Evolutionary conservation across 2,888 invertebrate genomes (phyloP).

Genomic region (Leptopterna dolabrata): DNA sequence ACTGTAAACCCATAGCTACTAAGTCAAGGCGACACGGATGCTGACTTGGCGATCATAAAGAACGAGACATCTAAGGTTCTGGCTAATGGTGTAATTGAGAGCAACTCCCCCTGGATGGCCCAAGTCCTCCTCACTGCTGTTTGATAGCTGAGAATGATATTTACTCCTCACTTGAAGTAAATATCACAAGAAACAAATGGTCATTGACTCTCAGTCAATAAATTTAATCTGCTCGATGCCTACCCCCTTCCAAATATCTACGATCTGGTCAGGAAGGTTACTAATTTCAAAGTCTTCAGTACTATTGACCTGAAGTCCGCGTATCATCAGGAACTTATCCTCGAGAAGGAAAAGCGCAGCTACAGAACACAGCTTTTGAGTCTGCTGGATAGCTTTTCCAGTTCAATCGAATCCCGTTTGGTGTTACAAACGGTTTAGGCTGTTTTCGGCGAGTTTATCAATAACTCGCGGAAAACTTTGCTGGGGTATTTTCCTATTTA

Average conservation of each 20-base stretch:
- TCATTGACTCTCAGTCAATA: too few relatives aligned
- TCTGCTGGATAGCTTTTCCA: conserved; percentile 16
- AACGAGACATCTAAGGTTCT: too few relatives aligned
- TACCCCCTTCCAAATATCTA: conserved; percentile 15
- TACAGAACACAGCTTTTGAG: conserved; percentile 24
- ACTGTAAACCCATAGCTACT: neutral
- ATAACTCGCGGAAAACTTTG: conserved; percentile 10
- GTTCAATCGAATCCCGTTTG: neutral
- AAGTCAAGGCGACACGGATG: neutral
- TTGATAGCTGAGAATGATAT: too few relatives aligned
- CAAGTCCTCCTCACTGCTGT: too few relatives aligned
- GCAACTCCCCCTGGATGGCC: too few relatives aligned
- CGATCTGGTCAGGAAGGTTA: neutral
- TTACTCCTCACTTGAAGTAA: too few relatives aligned
- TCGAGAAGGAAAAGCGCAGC: neutral
- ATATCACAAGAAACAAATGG: too few relatives aligned
- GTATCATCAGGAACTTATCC: conserved; percentile 26
- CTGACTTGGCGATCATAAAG: neutral
- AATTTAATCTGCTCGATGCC: too few relatives aligned
- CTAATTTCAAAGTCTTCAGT: conserved; percentile 12
- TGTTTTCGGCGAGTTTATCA: conserved; percentile 8
- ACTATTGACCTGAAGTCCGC: conserved; percentile 9
- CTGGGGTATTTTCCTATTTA: conserved; percentile 27
- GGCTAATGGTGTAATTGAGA: too few relatives aligned
- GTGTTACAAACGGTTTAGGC: neutral